Percentiles rank a stretch among this genome's conserved stretches.
These are phyloP conservation scores for Lepidostoma basale DNA, from an alignment of 1,140 invertebrate species.

Conservation along the genomic window DNA sequence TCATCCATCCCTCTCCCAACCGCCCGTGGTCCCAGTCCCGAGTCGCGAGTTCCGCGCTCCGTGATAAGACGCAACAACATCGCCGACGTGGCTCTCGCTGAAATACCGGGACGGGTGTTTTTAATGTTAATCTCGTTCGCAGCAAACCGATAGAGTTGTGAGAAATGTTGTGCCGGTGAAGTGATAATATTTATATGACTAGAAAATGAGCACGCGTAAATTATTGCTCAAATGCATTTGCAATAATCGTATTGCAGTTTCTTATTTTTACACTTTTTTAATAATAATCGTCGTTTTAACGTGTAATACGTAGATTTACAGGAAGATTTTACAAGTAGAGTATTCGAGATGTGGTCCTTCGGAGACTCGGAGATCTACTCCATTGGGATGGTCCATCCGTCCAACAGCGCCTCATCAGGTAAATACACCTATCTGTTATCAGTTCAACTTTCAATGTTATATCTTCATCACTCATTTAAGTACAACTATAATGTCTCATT, in stretches of 20 bases:
- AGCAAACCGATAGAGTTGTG: too few relatives aligned
- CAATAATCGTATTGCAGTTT: slow-evolving; percentile 22
- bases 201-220: slow-evolving; percentile 30
- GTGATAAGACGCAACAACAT: neutral
- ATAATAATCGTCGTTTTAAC: slow-evolving; percentile 25
- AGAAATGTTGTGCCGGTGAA: slow-evolving; percentile 31
- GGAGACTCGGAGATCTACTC: slow-evolving; percentile 72
- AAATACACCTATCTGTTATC: slow-evolving; percentile 48
- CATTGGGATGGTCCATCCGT: slow-evolving; percentile 73
- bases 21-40: neutral
- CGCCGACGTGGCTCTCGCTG: neutral
- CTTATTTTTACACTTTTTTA: slow-evolving; percentile 40
- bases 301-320: slow-evolving; percentile 4
- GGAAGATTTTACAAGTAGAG: slow-evolving; percentile 13
- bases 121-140: too few relatives aligned
- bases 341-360: slow-evolving; percentile 58
- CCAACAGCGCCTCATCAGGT: slow-evolving; percentile 71
- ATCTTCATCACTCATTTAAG: too few relatives aligned
- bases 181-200: slow-evolving; percentile 28
- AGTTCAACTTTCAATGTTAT: neutral
- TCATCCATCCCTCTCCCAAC: neutral
- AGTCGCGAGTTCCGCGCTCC: neutral
- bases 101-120: too few relatives aligned
- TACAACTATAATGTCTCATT: too few relatives aligned
- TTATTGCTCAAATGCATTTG: slow-evolving; percentile 28